Evolutionary conservation across 2,113 vertebrate species (phyloP).

Genomic region (Ptyas mucosa): DNA sequence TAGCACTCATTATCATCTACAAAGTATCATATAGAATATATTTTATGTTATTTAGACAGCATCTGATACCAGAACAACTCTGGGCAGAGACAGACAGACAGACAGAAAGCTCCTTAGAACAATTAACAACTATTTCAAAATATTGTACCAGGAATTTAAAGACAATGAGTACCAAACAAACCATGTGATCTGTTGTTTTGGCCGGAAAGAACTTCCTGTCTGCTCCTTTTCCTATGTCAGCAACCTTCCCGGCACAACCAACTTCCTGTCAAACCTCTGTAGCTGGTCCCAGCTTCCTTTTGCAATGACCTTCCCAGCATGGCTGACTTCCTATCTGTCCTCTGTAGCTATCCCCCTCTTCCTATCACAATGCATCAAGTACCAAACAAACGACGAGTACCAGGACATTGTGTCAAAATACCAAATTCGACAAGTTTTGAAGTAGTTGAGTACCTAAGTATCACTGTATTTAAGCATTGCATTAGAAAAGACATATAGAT

Average conservation of each 20-base stretch:
- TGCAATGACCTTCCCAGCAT: not conserved
- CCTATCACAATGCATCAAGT: not conserved
- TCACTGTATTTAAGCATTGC: not conserved
- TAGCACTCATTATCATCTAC: not conserved
- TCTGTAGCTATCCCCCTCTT: not conserved
- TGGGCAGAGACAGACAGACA: not conserved
- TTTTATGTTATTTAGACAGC: not conserved
- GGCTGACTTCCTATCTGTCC: not conserved
- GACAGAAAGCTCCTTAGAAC: not conserved
- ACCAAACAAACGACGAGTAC: not conserved
- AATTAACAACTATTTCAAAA: not conserved
- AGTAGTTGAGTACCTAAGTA: not conserved
- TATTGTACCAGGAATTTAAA: not conserved
- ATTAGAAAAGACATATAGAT: not conserved
- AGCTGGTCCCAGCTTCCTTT: not conserved
- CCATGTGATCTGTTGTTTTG: not conserved
- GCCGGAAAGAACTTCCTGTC: not conserved
- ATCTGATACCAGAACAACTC: not conserved
- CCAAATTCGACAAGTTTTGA: not conserved
- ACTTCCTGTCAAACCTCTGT: not conserved
- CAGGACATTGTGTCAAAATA: not conserved
- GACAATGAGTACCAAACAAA: not conserved
- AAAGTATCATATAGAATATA: not conserved
- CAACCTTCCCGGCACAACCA: not conserved
- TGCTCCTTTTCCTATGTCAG: not conserved